A percentile compares a stretch with the other conserved stretches of the same genome.
These are phyloP conservation scores for Argopecten irradians DNA, from an alignment of 1,140 invertebrate species.

Conservation along the genomic window DNA sequence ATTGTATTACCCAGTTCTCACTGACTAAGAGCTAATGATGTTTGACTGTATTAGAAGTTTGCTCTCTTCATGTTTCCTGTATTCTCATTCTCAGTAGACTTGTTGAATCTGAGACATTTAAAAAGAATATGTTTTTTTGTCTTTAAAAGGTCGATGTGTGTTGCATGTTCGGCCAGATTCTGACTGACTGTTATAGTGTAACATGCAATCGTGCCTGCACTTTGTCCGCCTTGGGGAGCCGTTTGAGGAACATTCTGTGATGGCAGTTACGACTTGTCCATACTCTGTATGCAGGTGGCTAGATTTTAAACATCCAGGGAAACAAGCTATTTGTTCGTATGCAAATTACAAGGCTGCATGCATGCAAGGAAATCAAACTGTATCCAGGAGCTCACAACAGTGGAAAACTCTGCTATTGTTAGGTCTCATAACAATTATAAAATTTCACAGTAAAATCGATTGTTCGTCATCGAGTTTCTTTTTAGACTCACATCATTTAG, in stretches of 20 bases:
- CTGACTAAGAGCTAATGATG: too few species aligned
- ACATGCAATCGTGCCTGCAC: background rate
- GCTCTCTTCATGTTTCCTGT: too few species aligned
- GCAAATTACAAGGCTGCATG: slow-evolving; percentile 14
- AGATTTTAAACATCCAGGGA: slow-evolving; percentile 6
- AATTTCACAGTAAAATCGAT: background rate
- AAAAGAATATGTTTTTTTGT: background rate
- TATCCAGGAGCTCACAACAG: background rate
- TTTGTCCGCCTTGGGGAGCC: background rate
- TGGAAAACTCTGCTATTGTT: background rate
- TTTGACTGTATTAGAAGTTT: too few species aligned
- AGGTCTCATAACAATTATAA: background rate
- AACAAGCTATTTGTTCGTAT: background rate
- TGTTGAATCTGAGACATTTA: background rate
- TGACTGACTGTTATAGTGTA: background rate
- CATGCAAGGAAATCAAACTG: background rate
- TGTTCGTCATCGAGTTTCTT: background rate
- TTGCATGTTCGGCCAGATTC: background rate
- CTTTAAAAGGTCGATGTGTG: background rate
- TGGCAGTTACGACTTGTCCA: background rate
- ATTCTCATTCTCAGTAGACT: too few species aligned
- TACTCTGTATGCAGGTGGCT: background rate
- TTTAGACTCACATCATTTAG: too few species aligned
- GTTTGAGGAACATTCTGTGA: background rate
- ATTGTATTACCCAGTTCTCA: too few species aligned